phyloP scores from a whole-genome alignment of 1,140 invertebrate species.

The Philopotamus ludificatus region DNA sequence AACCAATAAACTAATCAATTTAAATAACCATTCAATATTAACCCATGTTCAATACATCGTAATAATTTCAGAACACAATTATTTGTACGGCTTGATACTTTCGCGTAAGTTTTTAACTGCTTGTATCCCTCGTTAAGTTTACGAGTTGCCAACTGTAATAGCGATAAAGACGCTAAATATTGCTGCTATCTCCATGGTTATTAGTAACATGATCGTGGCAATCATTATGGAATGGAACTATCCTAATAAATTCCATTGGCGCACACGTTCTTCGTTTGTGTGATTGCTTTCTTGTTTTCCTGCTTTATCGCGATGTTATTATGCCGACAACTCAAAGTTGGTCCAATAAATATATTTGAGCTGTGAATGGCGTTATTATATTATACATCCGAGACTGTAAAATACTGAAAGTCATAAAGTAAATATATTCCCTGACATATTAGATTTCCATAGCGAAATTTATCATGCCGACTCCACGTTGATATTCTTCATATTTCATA shows the following conservation, averaged over 20 bases:
- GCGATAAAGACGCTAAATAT: not conserved
- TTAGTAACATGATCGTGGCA: not conserved
- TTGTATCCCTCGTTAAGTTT: not conserved
- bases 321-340: no score
- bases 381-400: not conserved
- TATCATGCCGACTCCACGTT: no score
- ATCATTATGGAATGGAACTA: not conserved
- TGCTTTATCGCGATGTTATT: no score
- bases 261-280: no score
- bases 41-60: not conserved
- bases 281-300: no score
- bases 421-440: not conserved
- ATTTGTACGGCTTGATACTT: not conserved
- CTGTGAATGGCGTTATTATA: not conserved
- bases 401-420: not conserved
- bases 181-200: not conserved
- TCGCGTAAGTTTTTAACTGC: not conserved
- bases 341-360: no score
- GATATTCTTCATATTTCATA: no score
- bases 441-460: not conserved
- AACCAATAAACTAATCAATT: conserved; percentile 14
- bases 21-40: conserved; percentile 16
- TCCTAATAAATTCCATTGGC: no score
- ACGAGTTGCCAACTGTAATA: not conserved
- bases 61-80: not conserved